Conservation (phyloP, 2,888 invertebrate genomes). For the Ctena decussata region DNA sequence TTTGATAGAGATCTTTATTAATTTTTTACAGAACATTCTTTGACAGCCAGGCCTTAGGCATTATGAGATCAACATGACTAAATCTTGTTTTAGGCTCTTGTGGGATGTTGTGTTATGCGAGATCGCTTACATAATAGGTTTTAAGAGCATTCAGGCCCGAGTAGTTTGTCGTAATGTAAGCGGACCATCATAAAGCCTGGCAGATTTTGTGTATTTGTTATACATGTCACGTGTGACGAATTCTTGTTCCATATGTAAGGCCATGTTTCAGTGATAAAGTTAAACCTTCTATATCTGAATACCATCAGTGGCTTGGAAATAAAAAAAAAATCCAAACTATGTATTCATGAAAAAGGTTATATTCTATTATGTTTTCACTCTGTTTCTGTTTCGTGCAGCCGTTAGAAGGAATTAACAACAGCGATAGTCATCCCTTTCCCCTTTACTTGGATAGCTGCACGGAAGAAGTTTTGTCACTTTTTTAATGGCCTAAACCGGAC, state of each 20-base stretch:
- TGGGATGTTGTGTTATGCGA: constrained; percentile 11
- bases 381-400: constrained; percentile 5
- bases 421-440: neutral
- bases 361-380: neutral
- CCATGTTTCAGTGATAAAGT: neutral
- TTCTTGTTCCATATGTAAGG: constrained; percentile 5
- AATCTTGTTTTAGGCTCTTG: constrained; percentile 10
- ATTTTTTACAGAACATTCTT: neutral
- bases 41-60: constrained; percentile 18
- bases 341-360: constrained; percentile 28
- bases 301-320: neutral
- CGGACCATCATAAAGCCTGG: constrained; percentile 21
- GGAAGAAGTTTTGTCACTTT: neutral
- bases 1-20: neutral
- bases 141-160: neutral
- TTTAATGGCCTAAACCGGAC: constrained; percentile 18
- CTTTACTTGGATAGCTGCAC: neutral
- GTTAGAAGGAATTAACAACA: constrained; percentile 11
- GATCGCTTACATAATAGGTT: constrained; percentile 14
- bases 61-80: constrained; percentile 19
- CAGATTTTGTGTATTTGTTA: neutral
- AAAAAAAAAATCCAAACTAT: constrained; percentile 25
- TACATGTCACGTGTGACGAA: neutral
- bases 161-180: constrained; percentile 10
- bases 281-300: neutral